Conservation (phyloP, 92 coral and sea anemone genomes). For the Actinostola sp. region DNA sequence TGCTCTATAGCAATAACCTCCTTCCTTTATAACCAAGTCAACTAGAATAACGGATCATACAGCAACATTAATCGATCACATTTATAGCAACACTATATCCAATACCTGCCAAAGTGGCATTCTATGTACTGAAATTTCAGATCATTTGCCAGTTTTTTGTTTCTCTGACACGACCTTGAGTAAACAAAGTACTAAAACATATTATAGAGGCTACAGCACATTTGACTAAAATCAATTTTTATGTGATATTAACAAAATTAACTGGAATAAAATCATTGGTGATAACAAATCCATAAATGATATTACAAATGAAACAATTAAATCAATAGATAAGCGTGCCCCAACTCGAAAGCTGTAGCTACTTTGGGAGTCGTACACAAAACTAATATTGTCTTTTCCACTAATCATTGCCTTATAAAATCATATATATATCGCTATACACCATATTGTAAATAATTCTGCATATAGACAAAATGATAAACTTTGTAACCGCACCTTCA, state of each 20-base stretch:
- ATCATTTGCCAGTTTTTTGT: constrained; percentile 34
- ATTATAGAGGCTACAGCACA: constrained; percentile 23
- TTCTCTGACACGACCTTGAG: not conserved
- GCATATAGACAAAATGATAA: too few species aligned
- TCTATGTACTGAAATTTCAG: constrained; percentile 23
- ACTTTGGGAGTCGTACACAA: not conserved
- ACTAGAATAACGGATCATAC: constrained; percentile 19
- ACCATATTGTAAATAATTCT: too few species aligned
- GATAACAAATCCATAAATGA: constrained; percentile 1
- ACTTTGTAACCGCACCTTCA: too few species aligned
- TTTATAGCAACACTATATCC: constrained; percentile 10
- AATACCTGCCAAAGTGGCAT: constrained; percentile 11
- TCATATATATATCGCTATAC: too few species aligned
- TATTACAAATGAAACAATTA: not conserved
- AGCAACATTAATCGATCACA: constrained; percentile 5
- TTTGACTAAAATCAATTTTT: constrained; percentile 4
- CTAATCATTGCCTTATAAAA: too few species aligned
- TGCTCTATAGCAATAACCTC: constrained; percentile 28
- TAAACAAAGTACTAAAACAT: not conserved
- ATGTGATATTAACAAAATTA: not conserved
- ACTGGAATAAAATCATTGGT: constrained; percentile 1
- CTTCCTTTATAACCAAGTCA: constrained; percentile 35
- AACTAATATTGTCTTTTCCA: not conserved
- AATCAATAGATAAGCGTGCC: constrained; percentile 39
- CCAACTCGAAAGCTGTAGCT: constrained; percentile 11